Percentiles rank a stretch among this genome's conserved stretches.
Evolutionary conservation across 2,113 vertebrate species (phyloP).

Genomic region (Pica pica): DNA sequence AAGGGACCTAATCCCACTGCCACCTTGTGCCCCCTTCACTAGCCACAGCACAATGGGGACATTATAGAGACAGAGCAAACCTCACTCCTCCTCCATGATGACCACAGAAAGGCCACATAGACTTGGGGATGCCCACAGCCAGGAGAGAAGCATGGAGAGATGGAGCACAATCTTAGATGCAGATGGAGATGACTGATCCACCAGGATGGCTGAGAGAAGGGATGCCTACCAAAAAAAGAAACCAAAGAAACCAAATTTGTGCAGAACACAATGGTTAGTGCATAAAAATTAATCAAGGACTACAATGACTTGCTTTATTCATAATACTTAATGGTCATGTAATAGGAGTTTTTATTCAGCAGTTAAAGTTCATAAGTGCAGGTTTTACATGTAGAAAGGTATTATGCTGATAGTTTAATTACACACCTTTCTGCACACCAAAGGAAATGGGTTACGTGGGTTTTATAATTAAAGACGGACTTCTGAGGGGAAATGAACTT

Average conservation of each 20-base stretch:
- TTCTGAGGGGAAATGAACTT: conserved; percentile 72
- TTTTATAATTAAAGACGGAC: conserved; percentile 78
- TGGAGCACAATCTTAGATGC: neutral
- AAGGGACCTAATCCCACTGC: too few species aligned
- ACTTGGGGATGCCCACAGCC: neutral
- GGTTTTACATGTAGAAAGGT: conserved; percentile 81
- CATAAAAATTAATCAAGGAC: conserved; percentile 85
- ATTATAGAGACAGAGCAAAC: neutral
- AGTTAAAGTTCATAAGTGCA: conserved; percentile 84
- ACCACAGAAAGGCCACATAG: neutral
- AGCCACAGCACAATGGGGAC: fast-evolving
- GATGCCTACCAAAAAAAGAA: neutral
- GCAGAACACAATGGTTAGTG: conserved; percentile 71
- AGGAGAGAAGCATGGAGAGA: neutral
- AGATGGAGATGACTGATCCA: neutral
- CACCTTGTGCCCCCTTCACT: neutral
- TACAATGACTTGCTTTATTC: conserved; percentile 81
- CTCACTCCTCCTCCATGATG: fast-evolving
- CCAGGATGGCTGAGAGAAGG: neutral
- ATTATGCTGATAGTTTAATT: conserved; percentile 83
- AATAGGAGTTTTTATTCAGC: conserved; percentile 86
- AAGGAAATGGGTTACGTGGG: conserved; percentile 76
- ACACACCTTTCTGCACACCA: conserved; percentile 86
- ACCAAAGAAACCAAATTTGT: conserved; percentile 55
- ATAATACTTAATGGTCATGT: conserved; percentile 87